These are phyloP conservation scores for Platalea minor DNA, from an alignment of 2,797 vertebrate species.

Conservation along the genomic window DNA sequence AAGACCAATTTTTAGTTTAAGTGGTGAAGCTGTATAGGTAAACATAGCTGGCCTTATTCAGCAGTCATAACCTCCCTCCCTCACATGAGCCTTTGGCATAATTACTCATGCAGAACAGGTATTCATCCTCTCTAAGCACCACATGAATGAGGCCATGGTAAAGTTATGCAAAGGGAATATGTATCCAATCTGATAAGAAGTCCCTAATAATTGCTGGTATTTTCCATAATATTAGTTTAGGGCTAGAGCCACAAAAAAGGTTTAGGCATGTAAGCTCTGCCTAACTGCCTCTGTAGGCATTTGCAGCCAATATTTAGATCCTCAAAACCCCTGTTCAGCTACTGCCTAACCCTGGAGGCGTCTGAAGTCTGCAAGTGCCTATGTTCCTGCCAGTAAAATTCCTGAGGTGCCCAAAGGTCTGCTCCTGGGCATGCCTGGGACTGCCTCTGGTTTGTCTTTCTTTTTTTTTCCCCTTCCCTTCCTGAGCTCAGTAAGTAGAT, in stretches of 20 bases:
- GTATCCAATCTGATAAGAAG: constrained; percentile 66
- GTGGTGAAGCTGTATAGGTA: constrained; percentile 5
- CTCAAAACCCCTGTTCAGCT: constrained; percentile 57
- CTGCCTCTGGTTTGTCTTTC: background rate
- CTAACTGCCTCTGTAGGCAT: constrained; percentile 37
- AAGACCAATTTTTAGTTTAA: constrained; percentile 5
- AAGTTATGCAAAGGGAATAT: constrained; percentile 60
- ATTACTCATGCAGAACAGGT: constrained; percentile 60
- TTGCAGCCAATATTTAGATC: constrained; percentile 55
- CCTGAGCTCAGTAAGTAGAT: background rate
- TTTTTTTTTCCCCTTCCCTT: background rate
- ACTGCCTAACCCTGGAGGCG: constrained; percentile 66
- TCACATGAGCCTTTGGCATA: constrained; percentile 51
- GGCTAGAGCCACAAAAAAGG: constrained; percentile 61
- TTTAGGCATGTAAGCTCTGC: constrained; percentile 64
- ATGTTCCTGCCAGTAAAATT: constrained; percentile 48
- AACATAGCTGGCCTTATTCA: constrained; percentile 27
- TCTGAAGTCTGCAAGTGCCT: constrained; percentile 63
- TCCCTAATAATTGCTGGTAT: constrained; percentile 66
- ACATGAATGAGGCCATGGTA: constrained; percentile 57
- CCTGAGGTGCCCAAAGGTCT: constrained; percentile 56
- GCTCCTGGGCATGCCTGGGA: constrained; percentile 55
- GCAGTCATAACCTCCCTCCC: background rate
- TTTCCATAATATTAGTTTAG: constrained; percentile 72
- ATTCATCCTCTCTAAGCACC: constrained; percentile 56